Conservation (phyloP, 2,797 vertebrate species). For the Syngnathus rostellatus region DNA sequence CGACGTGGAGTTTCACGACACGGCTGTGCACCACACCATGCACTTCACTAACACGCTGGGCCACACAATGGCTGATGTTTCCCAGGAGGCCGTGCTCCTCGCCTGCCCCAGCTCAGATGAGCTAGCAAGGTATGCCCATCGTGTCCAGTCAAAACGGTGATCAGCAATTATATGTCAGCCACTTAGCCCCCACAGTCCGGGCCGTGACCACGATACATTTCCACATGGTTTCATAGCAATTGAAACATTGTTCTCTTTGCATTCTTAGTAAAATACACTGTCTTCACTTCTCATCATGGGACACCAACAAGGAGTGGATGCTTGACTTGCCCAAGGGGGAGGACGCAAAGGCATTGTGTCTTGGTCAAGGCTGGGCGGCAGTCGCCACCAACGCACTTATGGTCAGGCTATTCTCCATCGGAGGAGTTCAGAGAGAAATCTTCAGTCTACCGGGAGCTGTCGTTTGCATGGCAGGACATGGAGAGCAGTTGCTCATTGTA, state of each 20-base stretch:
- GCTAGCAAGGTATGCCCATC: conserved; percentile 74
- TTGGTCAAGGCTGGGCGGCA: conserved; percentile 88
- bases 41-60: conserved; percentile 86
- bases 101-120: conserved; percentile 82
- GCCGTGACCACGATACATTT: background rate
- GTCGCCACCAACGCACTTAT: conserved; percentile 78
- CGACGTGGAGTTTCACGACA: conserved; percentile 93
- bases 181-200: no score
- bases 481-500: conserved; percentile 82
- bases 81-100: conserved; percentile 83
- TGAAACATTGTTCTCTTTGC: background rate
- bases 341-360: conserved; percentile 77
- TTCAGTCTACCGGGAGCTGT: conserved; percentile 84
- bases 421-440: conserved; percentile 85
- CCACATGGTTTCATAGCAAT: background rate
- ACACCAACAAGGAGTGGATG: conserved; percentile 93
- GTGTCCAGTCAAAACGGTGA: no score
- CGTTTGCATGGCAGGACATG: conserved; percentile 84
- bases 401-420: conserved; percentile 80
- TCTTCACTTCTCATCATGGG: conserved; percentile 93
- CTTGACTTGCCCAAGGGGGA: conserved; percentile 84
- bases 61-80: conserved; percentile 83
- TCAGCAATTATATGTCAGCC: no score
- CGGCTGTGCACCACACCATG: conserved; percentile 85
- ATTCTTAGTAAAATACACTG: conserved; percentile 86